Base-by-base conservation (phyloP, 2,113 vertebrate genomes). In the Rynchops niger region DNA sequence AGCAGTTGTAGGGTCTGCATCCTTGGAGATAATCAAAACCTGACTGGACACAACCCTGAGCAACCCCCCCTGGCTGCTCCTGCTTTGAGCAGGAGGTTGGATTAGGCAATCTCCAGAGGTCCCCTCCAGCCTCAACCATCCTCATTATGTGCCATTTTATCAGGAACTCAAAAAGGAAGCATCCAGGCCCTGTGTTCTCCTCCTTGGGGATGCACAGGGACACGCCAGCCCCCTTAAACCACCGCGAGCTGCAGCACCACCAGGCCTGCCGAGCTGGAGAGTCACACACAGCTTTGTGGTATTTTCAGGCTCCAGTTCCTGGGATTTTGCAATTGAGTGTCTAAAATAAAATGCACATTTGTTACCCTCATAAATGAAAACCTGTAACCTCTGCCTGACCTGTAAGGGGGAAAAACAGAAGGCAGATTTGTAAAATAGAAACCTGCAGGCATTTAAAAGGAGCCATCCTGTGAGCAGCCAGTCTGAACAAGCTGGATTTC, bases 261-360 rank as follows among this genome's bases (percentile, higher is more conserved):
- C 53, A 38, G 66, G 52, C 58, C 45, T 14, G 52, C 23, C 7
- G 1, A 38, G 27, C 3, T 43, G 2, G 4, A 18, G 34, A 20
- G 27, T 14, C 4, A 0, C 66, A 14, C 6, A 6, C 11, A 58
- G 29, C 50, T 85, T 42, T 1, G 1, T 25, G 69, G 9, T 9
- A 5, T 34, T 84, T 52, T 34, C 43, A 52, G 17, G 49, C 42
- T 74, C 49, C n/a, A 8, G 21, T 15, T 26, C 34, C 55, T 63
- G 80, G 49, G 73, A 45, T 36, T 69, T 69, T 71, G 27, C 32
- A 58, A 18, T 1, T 23, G 42, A 50, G 29, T 20, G 11, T 34
- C 74, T 45, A 22, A 88, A 67, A 59, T 50, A 62, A 71, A 85
- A 58, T 1, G 15, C 17, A 34, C 29, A 2, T 56, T 79, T 79